These are phyloP conservation scores for Calephelis nemesis DNA, from an alignment of 1,140 invertebrate species.

Conservation along the genomic window DNA sequence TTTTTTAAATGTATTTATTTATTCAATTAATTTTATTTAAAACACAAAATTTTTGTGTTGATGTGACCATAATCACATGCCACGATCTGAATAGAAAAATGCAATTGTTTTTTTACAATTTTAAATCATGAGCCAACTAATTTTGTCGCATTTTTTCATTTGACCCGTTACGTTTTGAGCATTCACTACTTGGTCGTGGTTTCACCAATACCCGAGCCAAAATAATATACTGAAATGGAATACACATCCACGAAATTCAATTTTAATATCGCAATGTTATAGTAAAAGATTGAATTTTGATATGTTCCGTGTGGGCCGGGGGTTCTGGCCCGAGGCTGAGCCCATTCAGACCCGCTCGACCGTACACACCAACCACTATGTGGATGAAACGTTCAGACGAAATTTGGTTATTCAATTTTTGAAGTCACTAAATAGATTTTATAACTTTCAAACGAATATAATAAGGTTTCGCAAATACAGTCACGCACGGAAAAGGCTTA, in stretches of 20 bases:
- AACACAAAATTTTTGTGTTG: no score
- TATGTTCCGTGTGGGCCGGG: conserved; percentile 38
- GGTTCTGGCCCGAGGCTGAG: conserved; percentile 29
- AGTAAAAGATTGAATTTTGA: conserved; percentile 63
- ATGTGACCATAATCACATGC: no score
- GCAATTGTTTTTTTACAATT: no score
- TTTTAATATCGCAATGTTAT: conserved; percentile 58
- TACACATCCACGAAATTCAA: conserved; percentile 42
- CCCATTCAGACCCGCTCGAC: conserved; percentile 47
- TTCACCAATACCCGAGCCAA: background rate
- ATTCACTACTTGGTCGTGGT: no score
- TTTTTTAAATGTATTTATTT: no score
- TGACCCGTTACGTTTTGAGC: no score
- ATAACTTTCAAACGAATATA: conserved; percentile 3
- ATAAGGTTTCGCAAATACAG: background rate
- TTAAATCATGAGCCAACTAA: no score
- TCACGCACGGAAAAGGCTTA: no score
- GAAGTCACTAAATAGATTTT: conserved; percentile 21
- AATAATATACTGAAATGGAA: conserved; percentile 6
- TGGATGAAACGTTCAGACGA: conserved; percentile 30
- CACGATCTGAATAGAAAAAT: no score
- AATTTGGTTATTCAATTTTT: conserved; percentile 33
- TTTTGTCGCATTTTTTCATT: no score
- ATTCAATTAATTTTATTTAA: no score
- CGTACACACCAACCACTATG: conserved; percentile 39